A percentile compares a stretch with the other conserved stretches of the same genome.
phyloP scores from a whole-genome alignment of 92 coral and sea anemone species.

The Siderastrea siderea region DNA sequence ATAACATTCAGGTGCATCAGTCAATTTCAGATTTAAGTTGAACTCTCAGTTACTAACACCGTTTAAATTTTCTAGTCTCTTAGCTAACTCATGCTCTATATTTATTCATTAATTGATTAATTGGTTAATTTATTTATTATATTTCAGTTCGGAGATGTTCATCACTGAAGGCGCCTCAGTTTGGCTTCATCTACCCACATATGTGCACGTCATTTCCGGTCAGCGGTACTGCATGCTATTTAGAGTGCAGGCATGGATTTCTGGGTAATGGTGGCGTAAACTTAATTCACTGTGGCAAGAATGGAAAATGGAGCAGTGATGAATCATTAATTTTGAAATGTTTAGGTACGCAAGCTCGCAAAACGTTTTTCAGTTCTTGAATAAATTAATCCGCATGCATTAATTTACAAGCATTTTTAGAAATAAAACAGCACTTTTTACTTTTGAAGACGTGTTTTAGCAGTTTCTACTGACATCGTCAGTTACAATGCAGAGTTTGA shows the following conservation, averaged over 20 bases:
- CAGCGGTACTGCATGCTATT: slow-evolving; percentile 38
- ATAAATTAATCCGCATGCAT: neutral
- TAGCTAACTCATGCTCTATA: neutral
- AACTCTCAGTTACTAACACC: no score
- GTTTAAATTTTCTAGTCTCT: neutral
- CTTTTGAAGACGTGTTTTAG: no score
- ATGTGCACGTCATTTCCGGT: slow-evolving; percentile 51
- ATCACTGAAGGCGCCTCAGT: slow-evolving; percentile 45
- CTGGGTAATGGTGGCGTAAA: slow-evolving; percentile 17
- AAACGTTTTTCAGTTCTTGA: neutral
- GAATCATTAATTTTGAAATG: slow-evolving; percentile 25
- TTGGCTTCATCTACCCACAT: slow-evolving; percentile 76
- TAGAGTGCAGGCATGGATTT: slow-evolving; percentile 45
- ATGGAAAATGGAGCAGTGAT: slow-evolving; percentile 46
- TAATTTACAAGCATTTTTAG: neutral
- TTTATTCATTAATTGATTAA: neutral
- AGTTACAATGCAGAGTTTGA: no score
- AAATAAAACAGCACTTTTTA: no score
- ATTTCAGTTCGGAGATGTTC: slow-evolving; percentile 59
- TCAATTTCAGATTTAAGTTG: no score
- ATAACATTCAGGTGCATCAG: no score
- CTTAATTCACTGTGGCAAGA: slow-evolving; percentile 25
- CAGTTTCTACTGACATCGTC: no score
- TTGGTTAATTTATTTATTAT: neutral
- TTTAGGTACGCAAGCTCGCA: slow-evolving; percentile 15